Conservation (phyloP, 1,140 invertebrate species). For the Oreohelix idahoensis region DNA sequence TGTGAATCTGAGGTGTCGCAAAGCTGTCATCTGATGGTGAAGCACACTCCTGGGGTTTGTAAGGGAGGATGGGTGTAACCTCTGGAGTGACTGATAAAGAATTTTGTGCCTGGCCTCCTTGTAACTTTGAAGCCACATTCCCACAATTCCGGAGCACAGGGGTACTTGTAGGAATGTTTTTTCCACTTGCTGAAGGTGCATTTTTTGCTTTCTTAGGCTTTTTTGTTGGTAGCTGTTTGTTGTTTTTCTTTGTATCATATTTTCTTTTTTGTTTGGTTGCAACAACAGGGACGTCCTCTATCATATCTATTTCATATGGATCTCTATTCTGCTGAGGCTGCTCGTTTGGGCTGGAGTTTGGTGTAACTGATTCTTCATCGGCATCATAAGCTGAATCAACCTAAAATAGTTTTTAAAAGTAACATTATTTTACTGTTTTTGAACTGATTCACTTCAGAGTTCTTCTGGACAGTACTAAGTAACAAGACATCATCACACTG, state of each 20-base stretch:
- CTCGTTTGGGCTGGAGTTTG: neutral
- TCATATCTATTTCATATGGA: slow-evolving; percentile 20
- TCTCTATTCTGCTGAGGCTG: neutral
- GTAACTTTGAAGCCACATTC: neutral
- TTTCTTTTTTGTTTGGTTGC: neutral
- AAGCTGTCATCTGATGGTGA: slow-evolving; percentile 1
- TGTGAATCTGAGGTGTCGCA: neutral
- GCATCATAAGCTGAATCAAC: slow-evolving; percentile 24
- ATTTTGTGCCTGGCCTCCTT: neutral
- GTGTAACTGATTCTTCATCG: slow-evolving; percentile 14
- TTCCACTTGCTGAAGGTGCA: neutral
- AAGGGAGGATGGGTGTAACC: slow-evolving; percentile 15
- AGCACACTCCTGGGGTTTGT: neutral
- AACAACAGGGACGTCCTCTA: slow-evolving; percentile 12
- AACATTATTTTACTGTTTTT: too few relatives aligned
- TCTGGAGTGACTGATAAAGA: neutral
- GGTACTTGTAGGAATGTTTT: neutral
- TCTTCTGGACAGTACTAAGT: too few relatives aligned
- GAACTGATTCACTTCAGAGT: too few relatives aligned
- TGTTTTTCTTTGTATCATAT: neutral
- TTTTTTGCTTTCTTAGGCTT: neutral
- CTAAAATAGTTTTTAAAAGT: too few relatives aligned
- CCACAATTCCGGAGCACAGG: neutral
- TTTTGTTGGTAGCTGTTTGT: neutral
- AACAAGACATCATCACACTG: too few relatives aligned